Evolutionary conservation across 2,888 invertebrate genomes (phyloP), one percentile per base, ranked within the genome.

Genomic region (Drosophila diplacantha): DNA sequence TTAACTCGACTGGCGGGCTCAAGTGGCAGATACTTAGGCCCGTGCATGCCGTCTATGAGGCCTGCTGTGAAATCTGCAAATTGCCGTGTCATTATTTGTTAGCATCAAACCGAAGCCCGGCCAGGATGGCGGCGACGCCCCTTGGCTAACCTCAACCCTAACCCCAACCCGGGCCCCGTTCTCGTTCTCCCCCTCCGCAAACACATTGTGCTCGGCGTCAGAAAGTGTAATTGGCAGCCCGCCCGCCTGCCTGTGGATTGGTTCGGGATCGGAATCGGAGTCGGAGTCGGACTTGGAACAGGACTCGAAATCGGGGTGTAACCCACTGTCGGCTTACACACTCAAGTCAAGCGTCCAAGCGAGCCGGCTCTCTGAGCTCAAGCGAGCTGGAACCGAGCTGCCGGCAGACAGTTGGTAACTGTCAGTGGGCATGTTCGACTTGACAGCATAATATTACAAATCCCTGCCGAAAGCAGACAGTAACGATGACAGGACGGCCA

Each of bases 21-120:
- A 61, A 54, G 63, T 49, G 60, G 46, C 32, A 51, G 44, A 41
- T 55, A 66, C 61, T 63, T 56, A 7, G 49, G 46, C 43, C 31
- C 24, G 50, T 55, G 62, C 49, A 72, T 66, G 62, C 51, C 65
- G 24, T 63, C 57, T 67, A 65, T 69, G 69, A 71, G 74, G 70
- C 77, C 76, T 84, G 84, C 84, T 85, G 80, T 82, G 85, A 86
- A 84, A 84, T 85, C 85, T 85, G 85, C 85, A 85, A 85, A 85
- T 85, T 85, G 85, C 84, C 80, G 75, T 86, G 85, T 85, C 85
- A 86, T 85, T 86, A 86, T 85, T 85, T 85, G 85, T 85, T 85
- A 85, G 81, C 75, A 81, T 85, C 85, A 85, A 79, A 72, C 74
- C 69, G 69, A 71, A 61, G 60, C 65, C 71, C 61, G 34, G 35